phyloP scores from a whole-genome alignment of 1,140 invertebrate genomes.

The Agraylea sexmaculata region DNA sequence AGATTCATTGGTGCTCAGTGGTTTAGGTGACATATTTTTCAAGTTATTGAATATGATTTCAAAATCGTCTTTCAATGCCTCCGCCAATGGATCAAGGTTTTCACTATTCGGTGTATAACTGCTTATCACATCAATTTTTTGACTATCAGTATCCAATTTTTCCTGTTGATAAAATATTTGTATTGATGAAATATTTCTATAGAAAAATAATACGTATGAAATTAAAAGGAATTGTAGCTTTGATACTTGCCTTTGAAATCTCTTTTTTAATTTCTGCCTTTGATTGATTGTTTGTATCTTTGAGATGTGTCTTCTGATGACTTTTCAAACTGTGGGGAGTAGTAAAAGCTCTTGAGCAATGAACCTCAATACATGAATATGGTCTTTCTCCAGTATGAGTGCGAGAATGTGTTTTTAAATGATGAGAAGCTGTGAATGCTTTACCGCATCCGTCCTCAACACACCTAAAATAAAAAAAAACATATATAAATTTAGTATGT shows the following conservation, averaged over 20 bases:
- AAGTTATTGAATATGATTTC: too few species aligned
- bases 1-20: too few species aligned
- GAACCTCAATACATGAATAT: slow-evolving; percentile 58
- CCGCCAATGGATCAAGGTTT: too few species aligned
- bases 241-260: slow-evolving; percentile 9
- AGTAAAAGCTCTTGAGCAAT: slow-evolving; percentile 67
- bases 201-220: too few species aligned
- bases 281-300: slow-evolving; percentile 11
- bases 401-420: slow-evolving; percentile 75
- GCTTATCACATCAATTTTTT: too few species aligned
- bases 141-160: too few species aligned
- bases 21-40: too few species aligned
- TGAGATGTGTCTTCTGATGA: slow-evolving; percentile 55
- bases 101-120: too few species aligned
- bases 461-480: slow-evolving; percentile 46
- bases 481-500: not conserved
- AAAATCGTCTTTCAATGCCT: too few species aligned
- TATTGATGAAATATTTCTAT: too few species aligned
- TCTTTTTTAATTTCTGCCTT: slow-evolving; percentile 12
- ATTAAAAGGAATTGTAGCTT: too few species aligned
- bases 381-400: slow-evolving; percentile 66
- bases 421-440: slow-evolving; percentile 86
- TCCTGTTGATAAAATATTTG: too few species aligned
- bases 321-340: slow-evolving; percentile 71
- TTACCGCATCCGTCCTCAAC: slow-evolving; percentile 74